Base-by-base conservation (phyloP, 2,113 vertebrate genomes). In the Empidonax alnorum region DNA sequence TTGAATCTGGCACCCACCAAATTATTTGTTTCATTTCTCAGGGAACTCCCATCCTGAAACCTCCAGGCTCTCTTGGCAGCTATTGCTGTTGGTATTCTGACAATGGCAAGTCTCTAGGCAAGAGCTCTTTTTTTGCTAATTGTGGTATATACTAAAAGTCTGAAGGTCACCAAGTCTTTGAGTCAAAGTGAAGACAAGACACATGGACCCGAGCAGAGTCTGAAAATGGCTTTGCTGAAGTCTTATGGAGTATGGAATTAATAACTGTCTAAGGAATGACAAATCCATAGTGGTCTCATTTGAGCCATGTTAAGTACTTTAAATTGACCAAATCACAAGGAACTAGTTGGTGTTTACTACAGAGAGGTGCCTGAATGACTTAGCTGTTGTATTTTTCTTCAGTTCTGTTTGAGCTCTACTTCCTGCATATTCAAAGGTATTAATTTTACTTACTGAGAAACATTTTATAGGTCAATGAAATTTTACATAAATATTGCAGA, bases 401-500 rank as follows among this genome's bases (percentile, higher is more conserved):
- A 65, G 10, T 27, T 63, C 72, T 94, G 37, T 62, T 96, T 91
- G 67, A 55, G 13, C 20, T 89, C 68, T 69, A 52, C 58, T 93
- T 96, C 88, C 90, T 91, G 68, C 68, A 55, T 90, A 76, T 77
- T 87, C 67, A 80, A 94, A 90, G 31, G 49, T 46, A 90, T 85
- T 94, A 83, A 87, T 83, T 91, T 94, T 90, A 82, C 69, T 81
- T 76, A 66, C 91, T 69, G 55, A 73, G 71, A 91, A 94, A 71
- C 52, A 71, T 84, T 93, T 92, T 93, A 93, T 89, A 87, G 84
- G 82, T 79, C 84, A 96, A 85, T 93, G 67, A 95, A 96, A 91
- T 90, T 90, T 92, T 93, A 88, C 46, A 87, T 62, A 96, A 93
- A 95, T 96, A 93, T 73, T 87, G 39, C 87, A 94, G 73, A 96